These are phyloP conservation scores for Sialis fuliginosa DNA, from an alignment of 2,888 invertebrate species.

Conservation along the genomic window DNA sequence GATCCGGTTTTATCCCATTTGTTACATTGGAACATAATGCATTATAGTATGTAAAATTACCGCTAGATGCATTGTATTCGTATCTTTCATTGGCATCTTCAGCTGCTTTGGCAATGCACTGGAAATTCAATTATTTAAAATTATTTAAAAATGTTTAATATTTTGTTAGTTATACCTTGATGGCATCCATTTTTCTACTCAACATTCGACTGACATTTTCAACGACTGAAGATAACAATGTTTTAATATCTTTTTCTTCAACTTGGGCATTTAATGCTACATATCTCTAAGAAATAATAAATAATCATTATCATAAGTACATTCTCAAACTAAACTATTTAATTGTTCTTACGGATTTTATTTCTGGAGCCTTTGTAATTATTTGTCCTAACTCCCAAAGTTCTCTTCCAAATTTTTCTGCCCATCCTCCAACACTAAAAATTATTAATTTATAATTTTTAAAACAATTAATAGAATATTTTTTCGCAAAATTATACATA, in stretches of 20 bases:
- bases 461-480: too few relatives aligned
- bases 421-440: constrained; percentile 66
- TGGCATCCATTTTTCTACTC: constrained; percentile 77
- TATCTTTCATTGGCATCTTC: constrained; percentile 48
- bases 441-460: not conserved
- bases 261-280: constrained; percentile 62
- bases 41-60: constrained; percentile 49
- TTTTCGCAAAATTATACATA: too few relatives aligned
- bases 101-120: constrained; percentile 62
- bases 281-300: constrained; percentile 43
- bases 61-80: constrained; percentile 27
- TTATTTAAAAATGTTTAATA: not conserved
- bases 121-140: constrained; percentile 16
- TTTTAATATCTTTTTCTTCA: constrained; percentile 59
- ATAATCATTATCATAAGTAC: not conserved
- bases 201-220: constrained; percentile 72
- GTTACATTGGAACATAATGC: constrained; percentile 54
- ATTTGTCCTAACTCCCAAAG: constrained; percentile 59
- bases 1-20: constrained; percentile 14
- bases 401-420: constrained; percentile 58
- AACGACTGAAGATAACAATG: constrained; percentile 61
- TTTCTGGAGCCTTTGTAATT: constrained; percentile 60
- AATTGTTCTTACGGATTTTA: constrained; percentile 44
- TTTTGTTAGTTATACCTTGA: constrained; percentile 35
- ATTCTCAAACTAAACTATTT: not conserved